Evolutionary conservation across 2,888 invertebrate species (phyloP).

Genomic region (Mimas tiliae): DNA sequence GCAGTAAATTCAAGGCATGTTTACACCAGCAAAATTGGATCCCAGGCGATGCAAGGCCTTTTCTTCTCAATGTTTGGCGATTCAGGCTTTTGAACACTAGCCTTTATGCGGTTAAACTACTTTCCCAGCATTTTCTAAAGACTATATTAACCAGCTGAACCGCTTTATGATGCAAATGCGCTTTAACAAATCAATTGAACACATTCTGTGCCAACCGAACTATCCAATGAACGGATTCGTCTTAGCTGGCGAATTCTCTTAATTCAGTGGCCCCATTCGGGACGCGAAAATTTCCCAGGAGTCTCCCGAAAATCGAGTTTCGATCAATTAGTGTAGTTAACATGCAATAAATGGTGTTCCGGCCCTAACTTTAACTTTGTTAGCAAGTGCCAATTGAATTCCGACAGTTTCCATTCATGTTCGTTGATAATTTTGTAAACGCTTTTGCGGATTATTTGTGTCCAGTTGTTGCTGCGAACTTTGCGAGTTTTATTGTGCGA

Average conservation of each 20-base stretch:
- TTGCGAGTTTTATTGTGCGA: slow-evolving; percentile 1
- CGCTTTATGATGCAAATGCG: slow-evolving; percentile 26
- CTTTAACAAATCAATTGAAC: slow-evolving; percentile 40
- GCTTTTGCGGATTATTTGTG: slow-evolving; percentile 21
- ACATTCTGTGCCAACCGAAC: slow-evolving; percentile 42
- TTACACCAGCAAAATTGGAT: not conserved
- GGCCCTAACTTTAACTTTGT: slow-evolving; percentile 69
- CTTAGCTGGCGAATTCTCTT: slow-evolving; percentile 47
- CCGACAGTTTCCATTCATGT: slow-evolving; percentile 33
- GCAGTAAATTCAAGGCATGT: not conserved
- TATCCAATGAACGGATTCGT: slow-evolving; percentile 38
- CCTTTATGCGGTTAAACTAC: not conserved
- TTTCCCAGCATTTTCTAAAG: slow-evolving; percentile 13
- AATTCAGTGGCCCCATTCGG: slow-evolving; percentile 45
- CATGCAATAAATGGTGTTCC: slow-evolving; percentile 74
- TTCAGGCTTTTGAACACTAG: not conserved
- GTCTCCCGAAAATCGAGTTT: slow-evolving; percentile 59
- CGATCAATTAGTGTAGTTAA: slow-evolving; percentile 76
- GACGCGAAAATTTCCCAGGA: slow-evolving; percentile 50
- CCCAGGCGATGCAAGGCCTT: not conserved
- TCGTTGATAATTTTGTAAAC: slow-evolving; percentile 27
- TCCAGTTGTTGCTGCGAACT: not conserved
- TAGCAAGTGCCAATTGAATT: slow-evolving; percentile 73
- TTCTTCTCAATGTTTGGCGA: not conserved
- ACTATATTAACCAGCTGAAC: slow-evolving; percentile 28